A percentile compares a stretch with the other conserved stretches of the same genome.
These are phyloP conservation scores for Apaloderma vittatum DNA, from an alignment of 2,113 vertebrate genomes.

Conservation along the genomic window DNA sequence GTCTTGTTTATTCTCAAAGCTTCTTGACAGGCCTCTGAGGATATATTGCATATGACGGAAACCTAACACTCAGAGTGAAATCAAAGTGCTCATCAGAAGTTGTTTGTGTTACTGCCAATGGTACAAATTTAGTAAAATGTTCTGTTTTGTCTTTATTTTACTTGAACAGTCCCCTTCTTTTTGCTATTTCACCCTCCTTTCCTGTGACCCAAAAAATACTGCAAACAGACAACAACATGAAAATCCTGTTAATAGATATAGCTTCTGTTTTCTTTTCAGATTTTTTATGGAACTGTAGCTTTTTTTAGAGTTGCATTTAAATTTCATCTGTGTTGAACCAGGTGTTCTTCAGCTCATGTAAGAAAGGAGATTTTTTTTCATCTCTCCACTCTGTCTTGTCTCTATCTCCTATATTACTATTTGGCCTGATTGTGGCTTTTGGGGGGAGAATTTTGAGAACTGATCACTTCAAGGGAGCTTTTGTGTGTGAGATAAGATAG, in stretches of 20 bases:
- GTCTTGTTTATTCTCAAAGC: not conserved
- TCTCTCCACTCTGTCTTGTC: not conserved
- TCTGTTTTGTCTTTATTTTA: not conserved
- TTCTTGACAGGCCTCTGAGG: not conserved
- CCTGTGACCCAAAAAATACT: not conserved
- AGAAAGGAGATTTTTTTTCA: not conserved
- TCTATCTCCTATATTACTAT: not conserved
- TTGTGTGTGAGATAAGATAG: not conserved
- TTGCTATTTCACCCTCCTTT: not conserved
- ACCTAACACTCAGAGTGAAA: not conserved
- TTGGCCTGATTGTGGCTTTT: not conserved
- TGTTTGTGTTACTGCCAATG: not conserved
- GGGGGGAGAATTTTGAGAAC: not conserved
- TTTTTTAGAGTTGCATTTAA: not conserved
- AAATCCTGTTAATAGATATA: not conserved
- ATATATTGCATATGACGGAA: not conserved
- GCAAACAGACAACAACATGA: not conserved
- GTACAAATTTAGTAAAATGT: not conserved
- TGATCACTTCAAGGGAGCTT: not conserved
- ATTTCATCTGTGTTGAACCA: not conserved
- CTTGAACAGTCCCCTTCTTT: not conserved
- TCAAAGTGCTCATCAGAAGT: not conserved
- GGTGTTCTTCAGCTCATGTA: not conserved
- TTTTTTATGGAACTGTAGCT: not conserved
- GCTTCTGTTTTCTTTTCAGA: not conserved